Evolutionary conservation across 2,797 vertebrate genomes (phyloP).

Genomic region (Natrix natrix): DNA sequence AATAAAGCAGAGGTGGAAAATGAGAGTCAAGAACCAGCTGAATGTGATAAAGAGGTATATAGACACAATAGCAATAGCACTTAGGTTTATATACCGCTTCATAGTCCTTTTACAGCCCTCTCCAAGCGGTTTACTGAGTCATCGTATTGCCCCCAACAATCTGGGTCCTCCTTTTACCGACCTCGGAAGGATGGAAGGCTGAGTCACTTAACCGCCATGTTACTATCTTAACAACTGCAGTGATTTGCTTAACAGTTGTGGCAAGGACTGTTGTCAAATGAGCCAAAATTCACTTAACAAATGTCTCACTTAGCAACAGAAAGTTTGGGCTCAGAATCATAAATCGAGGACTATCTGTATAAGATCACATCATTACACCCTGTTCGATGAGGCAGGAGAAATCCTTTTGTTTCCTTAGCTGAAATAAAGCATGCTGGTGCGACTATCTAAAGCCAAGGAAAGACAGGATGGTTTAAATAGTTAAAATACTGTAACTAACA

Average conservation of each 20-base stretch:
- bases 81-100: too few relatives aligned
- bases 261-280: neutral
- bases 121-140: too few relatives aligned
- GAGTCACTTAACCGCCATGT: neutral
- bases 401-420: neutral
- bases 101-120: too few relatives aligned
- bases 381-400: neutral
- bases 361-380: neutral
- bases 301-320: neutral
- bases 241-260: neutral
- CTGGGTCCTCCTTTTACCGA: too few relatives aligned
- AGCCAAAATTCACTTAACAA: neutral
- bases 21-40: constrained; percentile 58
- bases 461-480: neutral
- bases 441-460: neutral
- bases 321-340: neutral
- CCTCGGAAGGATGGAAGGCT: too few relatives aligned
- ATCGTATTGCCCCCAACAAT: too few relatives aligned
- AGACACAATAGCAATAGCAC: neutral
- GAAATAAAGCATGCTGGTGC: neutral
- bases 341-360: neutral
- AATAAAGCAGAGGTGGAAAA: constrained; percentile 69
- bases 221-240: neutral
- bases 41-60: constrained; percentile 71
- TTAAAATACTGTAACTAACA: neutral